Percentiles rank a stretch among this genome's conserved stretches.
Evolutionary conservation across 2,797 vertebrate genomes (phyloP).

Genomic region (Pristis pectinata): DNA sequence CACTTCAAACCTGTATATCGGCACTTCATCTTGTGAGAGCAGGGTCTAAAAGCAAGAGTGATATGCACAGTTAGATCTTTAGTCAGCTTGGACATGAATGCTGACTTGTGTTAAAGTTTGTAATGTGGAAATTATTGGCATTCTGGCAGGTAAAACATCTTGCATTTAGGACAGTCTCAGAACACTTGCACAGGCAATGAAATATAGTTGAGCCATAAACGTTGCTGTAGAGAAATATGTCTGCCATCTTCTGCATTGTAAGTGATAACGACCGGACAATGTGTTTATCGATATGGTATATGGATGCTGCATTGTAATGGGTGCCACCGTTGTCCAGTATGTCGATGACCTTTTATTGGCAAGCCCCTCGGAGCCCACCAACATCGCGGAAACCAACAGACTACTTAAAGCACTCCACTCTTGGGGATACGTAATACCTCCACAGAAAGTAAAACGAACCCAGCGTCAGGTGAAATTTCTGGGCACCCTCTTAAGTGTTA

Average conservation of each 20-base stretch:
- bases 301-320: no score
- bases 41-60: constrained; percentile 71
- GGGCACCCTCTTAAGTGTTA: no score
- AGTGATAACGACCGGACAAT: not conserved
- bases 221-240: not conserved
- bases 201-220: not conserved
- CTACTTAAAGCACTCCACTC: no score
- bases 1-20: constrained; percentile 59
- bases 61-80: not conserved
- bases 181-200: not conserved
- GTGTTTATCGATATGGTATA: not conserved
- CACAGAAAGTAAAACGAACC: no score
- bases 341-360: no score
- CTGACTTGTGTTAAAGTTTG: not conserved
- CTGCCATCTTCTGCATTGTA: not conserved
- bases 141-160: not conserved
- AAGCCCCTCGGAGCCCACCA: no score
- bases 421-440: no score
- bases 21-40: constrained; percentile 73
- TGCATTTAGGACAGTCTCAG: no score
- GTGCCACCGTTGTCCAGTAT: no score
- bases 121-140: no score
- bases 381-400: no score
- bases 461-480: no score
- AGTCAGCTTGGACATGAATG: not conserved